phyloP scores from a whole-genome alignment of 2,888 invertebrate genomes.

The Heliconius sara region DNA sequence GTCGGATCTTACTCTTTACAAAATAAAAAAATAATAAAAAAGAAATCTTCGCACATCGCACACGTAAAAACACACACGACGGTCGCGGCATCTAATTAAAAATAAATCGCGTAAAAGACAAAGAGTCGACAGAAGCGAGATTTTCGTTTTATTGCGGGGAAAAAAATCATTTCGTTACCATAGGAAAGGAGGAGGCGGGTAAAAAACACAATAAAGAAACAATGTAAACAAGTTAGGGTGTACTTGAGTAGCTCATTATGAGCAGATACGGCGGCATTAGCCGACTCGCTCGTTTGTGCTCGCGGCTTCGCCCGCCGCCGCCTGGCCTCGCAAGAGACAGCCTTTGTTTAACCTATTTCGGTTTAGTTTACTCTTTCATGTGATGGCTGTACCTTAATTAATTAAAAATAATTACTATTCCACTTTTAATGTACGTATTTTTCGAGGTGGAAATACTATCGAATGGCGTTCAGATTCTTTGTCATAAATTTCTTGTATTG shows the following conservation, averaged over 20 bases:
- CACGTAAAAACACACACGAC: slow-evolving; percentile 48
- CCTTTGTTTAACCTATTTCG: slow-evolving; percentile 82
- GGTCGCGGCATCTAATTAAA: slow-evolving; percentile 64
- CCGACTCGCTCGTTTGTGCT: slow-evolving; percentile 65
- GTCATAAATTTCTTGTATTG: slow-evolving; percentile 28
- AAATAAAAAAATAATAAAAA: slow-evolving; percentile 37
- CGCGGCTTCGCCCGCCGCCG: slow-evolving; percentile 57
- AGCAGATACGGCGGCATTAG: slow-evolving; percentile 79
- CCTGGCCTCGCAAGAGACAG: slow-evolving; percentile 51
- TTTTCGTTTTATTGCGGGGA: slow-evolving; percentile 74
- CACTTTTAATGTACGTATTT: slow-evolving; percentile 47
- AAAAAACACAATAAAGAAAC: slow-evolving; percentile 84
- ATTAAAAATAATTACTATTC: slow-evolving; percentile 59
- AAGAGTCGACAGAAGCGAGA: slow-evolving; percentile 63
- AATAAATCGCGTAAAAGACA: slow-evolving; percentile 66
- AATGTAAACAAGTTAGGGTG: slow-evolving; percentile 83
- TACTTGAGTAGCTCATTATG: slow-evolving; percentile 84
- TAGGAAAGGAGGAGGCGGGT: slow-evolving; percentile 75
- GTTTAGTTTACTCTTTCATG: slow-evolving; percentile 77
- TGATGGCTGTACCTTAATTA: slow-evolving; percentile 72
- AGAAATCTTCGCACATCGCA: slow-evolving; percentile 49
- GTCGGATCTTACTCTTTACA: slow-evolving; percentile 25
- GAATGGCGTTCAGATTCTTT: slow-evolving; percentile 34
- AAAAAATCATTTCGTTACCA: slow-evolving; percentile 76
- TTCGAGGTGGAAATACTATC: slow-evolving; percentile 47